A percentile compares a stretch with the other conserved stretches of the same genome.
Conservation (phyloP, 2,888 invertebrate genomes). For the Oscheius onirici region DNA sequence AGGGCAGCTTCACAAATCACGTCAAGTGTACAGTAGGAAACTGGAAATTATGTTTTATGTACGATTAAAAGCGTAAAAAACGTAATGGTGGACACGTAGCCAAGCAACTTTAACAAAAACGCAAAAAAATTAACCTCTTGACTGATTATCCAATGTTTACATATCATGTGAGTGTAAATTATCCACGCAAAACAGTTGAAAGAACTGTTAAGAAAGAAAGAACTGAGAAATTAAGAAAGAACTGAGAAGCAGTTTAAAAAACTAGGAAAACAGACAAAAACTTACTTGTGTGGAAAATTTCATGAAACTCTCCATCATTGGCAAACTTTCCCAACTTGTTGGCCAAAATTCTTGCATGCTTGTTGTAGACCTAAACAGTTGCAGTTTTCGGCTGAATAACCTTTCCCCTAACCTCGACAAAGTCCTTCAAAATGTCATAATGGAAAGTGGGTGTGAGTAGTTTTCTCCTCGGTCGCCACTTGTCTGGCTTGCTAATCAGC, state of each 20-base stretch:
- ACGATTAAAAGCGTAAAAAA: too few species aligned
- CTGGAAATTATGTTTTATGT: constrained; percentile 45
- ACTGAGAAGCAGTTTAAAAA: too few species aligned
- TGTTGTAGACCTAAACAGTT: constrained; percentile 72
- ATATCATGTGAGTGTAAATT: too few species aligned
- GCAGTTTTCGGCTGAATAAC: neutral
- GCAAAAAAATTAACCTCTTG: too few species aligned
- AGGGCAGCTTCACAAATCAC: constrained; percentile 74
- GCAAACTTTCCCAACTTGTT: constrained; percentile 59
- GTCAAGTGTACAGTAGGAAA: constrained; percentile 74
- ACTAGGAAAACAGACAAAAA: too few species aligned
- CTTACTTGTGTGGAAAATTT: constrained; percentile 57
- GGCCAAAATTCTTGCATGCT: constrained; percentile 72
- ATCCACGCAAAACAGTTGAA: too few species aligned
- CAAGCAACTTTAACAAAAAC: too few species aligned
- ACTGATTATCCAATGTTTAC: too few species aligned
- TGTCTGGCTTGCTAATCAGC: constrained; percentile 72
- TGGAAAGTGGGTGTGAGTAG: constrained; percentile 75
- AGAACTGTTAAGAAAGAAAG: too few species aligned
- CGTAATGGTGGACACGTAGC: too few species aligned
- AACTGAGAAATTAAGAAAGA: too few species aligned
- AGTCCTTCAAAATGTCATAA: constrained; percentile 74
- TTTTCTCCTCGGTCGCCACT: constrained; percentile 73
- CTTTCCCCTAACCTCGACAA: constrained; percentile 65
- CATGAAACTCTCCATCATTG: constrained; percentile 48